Percentiles rank a stretch among this genome's conserved stretches.
Evolutionary conservation across 1,140 invertebrate species (phyloP).

Genomic region (Hylaeus volcanicus): DNA sequence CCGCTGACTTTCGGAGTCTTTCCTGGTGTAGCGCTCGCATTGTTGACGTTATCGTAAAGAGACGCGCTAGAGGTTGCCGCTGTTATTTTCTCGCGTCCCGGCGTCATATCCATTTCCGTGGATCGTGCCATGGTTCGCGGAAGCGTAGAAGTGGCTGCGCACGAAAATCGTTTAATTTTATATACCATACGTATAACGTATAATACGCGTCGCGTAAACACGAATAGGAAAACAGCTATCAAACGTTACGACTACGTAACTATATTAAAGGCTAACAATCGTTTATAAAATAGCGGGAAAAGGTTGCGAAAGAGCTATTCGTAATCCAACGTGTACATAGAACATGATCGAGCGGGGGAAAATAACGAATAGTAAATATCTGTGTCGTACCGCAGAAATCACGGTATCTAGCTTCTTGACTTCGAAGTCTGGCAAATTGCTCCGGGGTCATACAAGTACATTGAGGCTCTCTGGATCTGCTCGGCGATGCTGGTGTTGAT

Average conservation of each 20-base stretch:
- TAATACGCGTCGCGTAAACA: no score
- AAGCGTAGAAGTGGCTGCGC: slow-evolving; percentile 85
- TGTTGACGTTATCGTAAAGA: slow-evolving; percentile 92
- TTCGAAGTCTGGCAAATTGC: slow-evolving; percentile 91
- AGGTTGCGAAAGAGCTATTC: no score
- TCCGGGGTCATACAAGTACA: slow-evolving; percentile 97
- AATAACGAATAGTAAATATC: slow-evolving; percentile 23
- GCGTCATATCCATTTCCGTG: slow-evolving; percentile 84
- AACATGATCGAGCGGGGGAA: no score
- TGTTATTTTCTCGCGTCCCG: slow-evolving; percentile 86
- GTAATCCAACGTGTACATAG: no score
- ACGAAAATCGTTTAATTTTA: neutral
- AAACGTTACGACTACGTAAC: no score
- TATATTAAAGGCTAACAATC: no score
- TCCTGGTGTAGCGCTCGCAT: slow-evolving; percentile 70
- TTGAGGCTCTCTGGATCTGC: slow-evolving; percentile 92
- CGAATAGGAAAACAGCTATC: no score
- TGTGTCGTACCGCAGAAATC: slow-evolving; percentile 77
- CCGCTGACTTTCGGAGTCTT: slow-evolving; percentile 67
- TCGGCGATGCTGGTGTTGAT: slow-evolving; percentile 96
- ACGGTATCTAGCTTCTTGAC: slow-evolving; percentile 92
- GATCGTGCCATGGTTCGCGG: slow-evolving; percentile 88
- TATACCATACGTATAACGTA: no score
- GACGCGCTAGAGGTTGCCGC: slow-evolving; percentile 92
- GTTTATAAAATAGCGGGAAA: no score